These are phyloP conservation scores for Pseudochaenichthys georgianus DNA, from an alignment of 2,797 vertebrate genomes.

Conservation along the genomic window DNA sequence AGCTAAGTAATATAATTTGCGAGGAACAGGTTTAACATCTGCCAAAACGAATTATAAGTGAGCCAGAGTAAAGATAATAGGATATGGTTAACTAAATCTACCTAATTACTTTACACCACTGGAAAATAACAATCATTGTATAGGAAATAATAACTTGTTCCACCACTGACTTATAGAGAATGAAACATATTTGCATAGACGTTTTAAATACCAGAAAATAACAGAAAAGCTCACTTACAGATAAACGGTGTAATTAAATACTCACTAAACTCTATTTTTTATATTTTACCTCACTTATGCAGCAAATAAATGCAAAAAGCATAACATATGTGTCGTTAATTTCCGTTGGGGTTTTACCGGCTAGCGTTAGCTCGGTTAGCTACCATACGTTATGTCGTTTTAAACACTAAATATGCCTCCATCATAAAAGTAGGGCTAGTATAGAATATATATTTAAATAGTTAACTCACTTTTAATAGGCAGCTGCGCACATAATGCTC, in stretches of 20 bases:
- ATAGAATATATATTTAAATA: not conserved
- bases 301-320: not conserved
- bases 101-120: too few relatives aligned
- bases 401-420: not conserved
- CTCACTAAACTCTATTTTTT: not conserved
- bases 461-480: slow-evolving; percentile 83
- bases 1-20: too few relatives aligned
- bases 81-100: too few relatives aligned
- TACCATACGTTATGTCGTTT: not conserved
- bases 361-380: slow-evolving; percentile 18
- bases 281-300: fast-evolving
- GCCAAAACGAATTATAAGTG: too few relatives aligned
- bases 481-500: slow-evolving; percentile 85
- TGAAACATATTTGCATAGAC: too few relatives aligned
- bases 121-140: too few relatives aligned
- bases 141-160: too few relatives aligned
- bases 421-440: fast-evolving
- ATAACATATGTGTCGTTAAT: not conserved
- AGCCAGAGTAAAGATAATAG: too few relatives aligned
- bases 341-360: too few relatives aligned
- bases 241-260: not conserved
- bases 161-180: too few relatives aligned
- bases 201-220: not conserved
- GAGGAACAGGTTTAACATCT: too few relatives aligned
- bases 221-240: too few relatives aligned